Evolutionary conservation across 2,113 vertebrate genomes (phyloP), one percentile per base, ranked within the genome.

Genomic region (Phyllostomus hastatus): DNA sequence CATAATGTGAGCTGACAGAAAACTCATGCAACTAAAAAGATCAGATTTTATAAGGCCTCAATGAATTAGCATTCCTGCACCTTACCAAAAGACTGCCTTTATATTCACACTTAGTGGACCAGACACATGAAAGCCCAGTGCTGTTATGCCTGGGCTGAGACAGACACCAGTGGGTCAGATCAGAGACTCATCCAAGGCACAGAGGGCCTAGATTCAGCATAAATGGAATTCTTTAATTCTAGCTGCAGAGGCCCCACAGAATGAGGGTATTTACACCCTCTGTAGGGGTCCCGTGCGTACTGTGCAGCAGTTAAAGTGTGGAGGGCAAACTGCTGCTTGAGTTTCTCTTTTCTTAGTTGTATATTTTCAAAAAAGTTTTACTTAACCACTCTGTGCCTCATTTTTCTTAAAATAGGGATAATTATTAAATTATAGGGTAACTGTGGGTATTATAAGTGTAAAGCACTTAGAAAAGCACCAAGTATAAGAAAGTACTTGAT

Each of bases 341-440:
- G 59, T 59, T 43, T 66, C 2, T 54, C 19, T 50, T 10, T 59
- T 35, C 73, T 50, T 35, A 48, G 66, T 5, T 70, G 38, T 28
- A 52, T 31, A 46, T 89, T 85, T 70, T 94, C 43, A 28, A n/a
- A 57, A 90, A 73, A 94, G 3, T 15, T 61, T 90, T 41, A 90
- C 48, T 59, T 20, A 78, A 81, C 4, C 24, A 82, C 59, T 96
- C 46, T 66, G 33, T 88, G 50, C 20, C 72, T 93, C 52, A 43
- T 54, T 88, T 90, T 94, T 54, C 70, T 38, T 95, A 80, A 91
- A 96, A 90, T 33, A 22, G 52, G 31, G 20, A 26, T 38, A 70
- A 91, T 57, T 61, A 88, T 84, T 88, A 91, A 85, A 61, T 73
- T 48, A 89, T 3, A 72, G 46, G 14, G 14, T 85, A 93, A 91